Evolutionary conservation across 2,113 vertebrate species (phyloP).

Genomic region (Cnemophilus loriae): DNA sequence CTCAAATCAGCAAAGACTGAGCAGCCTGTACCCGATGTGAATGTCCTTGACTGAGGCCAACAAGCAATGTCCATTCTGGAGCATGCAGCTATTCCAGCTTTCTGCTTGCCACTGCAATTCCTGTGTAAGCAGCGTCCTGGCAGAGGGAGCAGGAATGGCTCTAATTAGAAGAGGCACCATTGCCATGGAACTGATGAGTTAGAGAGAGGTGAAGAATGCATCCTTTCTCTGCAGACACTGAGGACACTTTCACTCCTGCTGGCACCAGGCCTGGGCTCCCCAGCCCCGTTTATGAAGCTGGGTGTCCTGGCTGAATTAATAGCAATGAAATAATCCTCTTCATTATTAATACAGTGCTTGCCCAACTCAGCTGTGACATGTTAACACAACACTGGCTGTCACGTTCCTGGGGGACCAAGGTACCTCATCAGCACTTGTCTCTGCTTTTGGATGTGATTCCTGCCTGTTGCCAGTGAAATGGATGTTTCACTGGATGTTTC

Average conservation of each 20-base stretch:
- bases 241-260: conserved; percentile 43
- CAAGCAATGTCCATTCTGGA: background rate
- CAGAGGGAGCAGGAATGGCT: background rate
- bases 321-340: conserved; percentile 17
- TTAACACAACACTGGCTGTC: background rate
- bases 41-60: background rate
- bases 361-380: background rate
- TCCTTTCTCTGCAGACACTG: conserved; percentile 49
- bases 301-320: background rate
- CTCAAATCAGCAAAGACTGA: background rate
- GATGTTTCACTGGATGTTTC: background rate
- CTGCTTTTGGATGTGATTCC: background rate
- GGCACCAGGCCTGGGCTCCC: conserved; percentile 16
- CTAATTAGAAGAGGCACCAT: background rate
- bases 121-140: background rate
- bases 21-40: background rate
- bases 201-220: conserved; percentile 32
- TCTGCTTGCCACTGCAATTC: background rate
- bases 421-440: background rate
- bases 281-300: background rate
- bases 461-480: background rate
- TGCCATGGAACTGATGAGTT: background rate
- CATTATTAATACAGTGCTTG: background rate
- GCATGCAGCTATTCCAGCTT: background rate
- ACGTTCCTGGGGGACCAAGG: background rate